Evolutionary conservation across 2,113 vertebrate genomes (phyloP).

Genomic region (Syngnathus floridae): DNA sequence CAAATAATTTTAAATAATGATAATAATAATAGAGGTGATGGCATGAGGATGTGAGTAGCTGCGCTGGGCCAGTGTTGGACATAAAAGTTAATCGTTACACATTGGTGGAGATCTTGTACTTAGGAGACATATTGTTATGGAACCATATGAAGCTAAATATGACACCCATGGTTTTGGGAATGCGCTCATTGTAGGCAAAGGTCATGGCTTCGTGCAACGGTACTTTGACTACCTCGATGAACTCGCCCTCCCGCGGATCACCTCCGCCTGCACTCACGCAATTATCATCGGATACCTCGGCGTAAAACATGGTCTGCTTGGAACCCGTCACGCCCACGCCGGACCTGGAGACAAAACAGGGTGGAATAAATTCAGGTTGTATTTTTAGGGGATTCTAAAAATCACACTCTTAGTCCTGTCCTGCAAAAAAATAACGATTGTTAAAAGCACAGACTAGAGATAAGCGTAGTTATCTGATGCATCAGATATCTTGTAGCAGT

Average conservation of each 20-base stretch:
- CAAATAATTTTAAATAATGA: no score
- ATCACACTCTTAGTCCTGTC: background rate
- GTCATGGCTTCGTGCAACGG: conserved; percentile 83
- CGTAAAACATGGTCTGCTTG: conserved; percentile 85
- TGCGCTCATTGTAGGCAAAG: conserved; percentile 80
- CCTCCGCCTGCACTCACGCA: conserved; percentile 76
- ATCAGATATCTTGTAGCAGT: background rate
- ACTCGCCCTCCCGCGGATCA: conserved; percentile 77
- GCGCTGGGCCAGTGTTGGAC: conserved; percentile 54
- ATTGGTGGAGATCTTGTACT: conserved; percentile 79
- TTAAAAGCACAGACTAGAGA: background rate
- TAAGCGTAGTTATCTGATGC: background rate
- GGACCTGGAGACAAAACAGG: conserved; percentile 59
- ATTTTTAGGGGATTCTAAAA: background rate
- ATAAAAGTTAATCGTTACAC: conserved; percentile 61
- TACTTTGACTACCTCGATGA: conserved; percentile 84
- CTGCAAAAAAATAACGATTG: background rate
- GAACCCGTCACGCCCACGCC: conserved; percentile 81
- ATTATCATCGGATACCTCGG: conserved; percentile 83
- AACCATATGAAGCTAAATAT: conserved; percentile 89
- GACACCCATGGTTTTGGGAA: conserved; percentile 82
- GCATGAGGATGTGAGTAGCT: conserved; percentile 35
- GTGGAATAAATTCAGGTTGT: background rate
- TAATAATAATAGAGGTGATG: conserved; percentile 10
- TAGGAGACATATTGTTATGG: conserved; percentile 80